Evolutionary conservation across 2,888 invertebrate species (phyloP).

Genomic region (Stenurella melanura): DNA sequence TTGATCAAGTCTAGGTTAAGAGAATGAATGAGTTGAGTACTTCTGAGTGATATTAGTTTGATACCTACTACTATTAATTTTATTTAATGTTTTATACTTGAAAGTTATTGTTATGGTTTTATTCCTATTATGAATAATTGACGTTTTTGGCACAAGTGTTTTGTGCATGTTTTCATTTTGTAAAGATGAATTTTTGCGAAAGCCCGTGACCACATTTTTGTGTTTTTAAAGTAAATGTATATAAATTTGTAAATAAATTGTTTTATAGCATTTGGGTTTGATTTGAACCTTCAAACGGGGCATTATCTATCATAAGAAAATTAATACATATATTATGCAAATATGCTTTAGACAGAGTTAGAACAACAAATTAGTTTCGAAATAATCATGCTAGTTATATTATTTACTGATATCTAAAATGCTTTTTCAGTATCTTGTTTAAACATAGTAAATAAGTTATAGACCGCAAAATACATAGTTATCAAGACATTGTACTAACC

Average conservation of each 20-base stretch:
- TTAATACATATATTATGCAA: too few species aligned
- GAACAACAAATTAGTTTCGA: too few species aligned
- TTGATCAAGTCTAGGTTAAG: constrained; percentile 25
- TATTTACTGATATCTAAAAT: too few species aligned
- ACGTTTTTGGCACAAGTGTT: constrained; percentile 6
- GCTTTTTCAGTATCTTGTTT: too few species aligned
- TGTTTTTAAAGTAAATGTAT: constrained; percentile 26
- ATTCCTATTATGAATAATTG: constrained; percentile 36
- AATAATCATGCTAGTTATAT: too few species aligned
- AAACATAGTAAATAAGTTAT: too few species aligned
- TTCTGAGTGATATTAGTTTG: constrained; percentile 45
- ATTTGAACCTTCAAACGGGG: neutral
- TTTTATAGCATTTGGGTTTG: constrained; percentile 37
- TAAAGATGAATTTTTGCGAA: constrained; percentile 13
- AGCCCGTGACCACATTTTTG: constrained; percentile 22
- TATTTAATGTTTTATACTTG: constrained; percentile 37
- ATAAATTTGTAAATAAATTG: constrained; percentile 41
- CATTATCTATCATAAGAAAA: too few species aligned
- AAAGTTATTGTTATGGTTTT: constrained; percentile 4
- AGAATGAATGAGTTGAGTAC: constrained; percentile 12
- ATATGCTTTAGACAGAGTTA: too few species aligned
- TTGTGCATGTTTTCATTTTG: constrained; percentile 8
- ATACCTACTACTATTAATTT: constrained; percentile 35
- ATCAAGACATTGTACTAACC: neutral
- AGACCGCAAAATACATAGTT: neutral